Conservation (phyloP, 2,113 vertebrate species). For the Hippocampus mohnikei region DNA sequence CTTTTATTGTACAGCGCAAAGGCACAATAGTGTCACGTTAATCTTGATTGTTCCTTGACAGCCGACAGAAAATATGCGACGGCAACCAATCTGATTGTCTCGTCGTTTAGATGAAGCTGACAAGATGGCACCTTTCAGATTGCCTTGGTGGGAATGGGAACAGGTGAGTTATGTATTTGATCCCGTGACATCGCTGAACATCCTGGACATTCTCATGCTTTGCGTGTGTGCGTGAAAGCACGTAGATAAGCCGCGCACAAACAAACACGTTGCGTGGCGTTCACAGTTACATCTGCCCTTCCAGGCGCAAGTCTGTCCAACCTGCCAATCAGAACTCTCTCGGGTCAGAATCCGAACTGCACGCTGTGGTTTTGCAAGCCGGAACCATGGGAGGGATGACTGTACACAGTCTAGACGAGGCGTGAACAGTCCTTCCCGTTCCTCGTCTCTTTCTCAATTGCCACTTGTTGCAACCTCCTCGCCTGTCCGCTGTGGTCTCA, state of each 20-base stretch:
- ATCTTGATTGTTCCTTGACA: slow-evolving; percentile 40
- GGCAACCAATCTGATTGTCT: slow-evolving; percentile 49
- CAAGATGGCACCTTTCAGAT: slow-evolving; percentile 37
- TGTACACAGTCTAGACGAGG: slow-evolving; percentile 44
- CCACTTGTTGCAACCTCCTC: slow-evolving; percentile 16
- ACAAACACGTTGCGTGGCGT: slow-evolving; percentile 31
- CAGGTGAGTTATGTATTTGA: neutral
- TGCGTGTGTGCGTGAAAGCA: slow-evolving; percentile 1
- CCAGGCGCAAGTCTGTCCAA: neutral
- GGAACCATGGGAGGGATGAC: slow-evolving; percentile 34
- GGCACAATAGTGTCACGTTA: neutral
- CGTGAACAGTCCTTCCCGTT: slow-evolving; percentile 25
- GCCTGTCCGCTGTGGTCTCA: slow-evolving; percentile 13
- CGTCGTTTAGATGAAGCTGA: slow-evolving; percentile 22
- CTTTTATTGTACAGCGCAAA: neutral
- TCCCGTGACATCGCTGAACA: neutral
- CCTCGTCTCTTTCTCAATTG: slow-evolving; percentile 33
- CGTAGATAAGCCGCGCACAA: slow-evolving; percentile 40
- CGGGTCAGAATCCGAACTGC: slow-evolving; percentile 6
- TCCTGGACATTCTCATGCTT: neutral
- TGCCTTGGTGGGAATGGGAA: neutral
- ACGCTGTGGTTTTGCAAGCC: slow-evolving; percentile 35
- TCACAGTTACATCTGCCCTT: slow-evolving; percentile 43
- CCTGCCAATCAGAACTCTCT: slow-evolving; percentile 21
- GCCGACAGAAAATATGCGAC: slow-evolving; percentile 28